phyloP scores from a whole-genome alignment of 2,888 invertebrate genomes.

The Scaptomyza flava region DNA sequence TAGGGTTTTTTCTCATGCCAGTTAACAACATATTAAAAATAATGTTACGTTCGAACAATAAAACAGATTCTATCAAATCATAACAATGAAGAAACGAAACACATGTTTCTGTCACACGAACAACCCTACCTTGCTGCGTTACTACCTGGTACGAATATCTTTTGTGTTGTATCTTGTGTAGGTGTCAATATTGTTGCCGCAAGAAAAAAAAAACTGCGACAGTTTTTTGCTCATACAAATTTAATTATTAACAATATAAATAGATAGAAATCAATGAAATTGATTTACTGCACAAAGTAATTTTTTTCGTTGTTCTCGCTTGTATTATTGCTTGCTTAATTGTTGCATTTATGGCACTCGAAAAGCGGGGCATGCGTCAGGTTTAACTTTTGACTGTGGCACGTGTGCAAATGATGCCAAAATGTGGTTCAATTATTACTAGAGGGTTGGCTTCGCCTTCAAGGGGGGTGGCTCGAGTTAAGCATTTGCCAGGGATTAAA shows the following conservation, averaged over 20 bases:
- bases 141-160: background rate
- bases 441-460: constrained; percentile 27
- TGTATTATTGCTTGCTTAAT: constrained; percentile 30
- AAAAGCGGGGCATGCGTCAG: constrained; percentile 12
- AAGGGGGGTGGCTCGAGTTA: constrained; percentile 34
- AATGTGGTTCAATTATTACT: constrained; percentile 31
- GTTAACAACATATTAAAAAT: too few relatives aligned
- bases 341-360: constrained; percentile 25
- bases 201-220: constrained; percentile 3
- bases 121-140: background rate
- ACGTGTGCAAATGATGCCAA: constrained; percentile 32
- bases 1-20: too few relatives aligned
- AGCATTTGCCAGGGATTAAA: constrained; percentile 40
- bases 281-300: constrained; percentile 22
- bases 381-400: constrained; percentile 48
- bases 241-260: constrained; percentile 39
- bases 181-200: constrained; percentile 30
- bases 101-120: background rate
- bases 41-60: too few relatives aligned
- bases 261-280: constrained; percentile 46
- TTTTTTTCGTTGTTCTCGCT: constrained; percentile 21
- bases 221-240: constrained; percentile 27
- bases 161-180: constrained; percentile 25
- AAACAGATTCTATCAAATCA: background rate
- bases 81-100: background rate